Base-by-base conservation (phyloP, 30 jellyfish, hydroid and myxozoan genomes). In the Cassiopea andromeda region DNA sequence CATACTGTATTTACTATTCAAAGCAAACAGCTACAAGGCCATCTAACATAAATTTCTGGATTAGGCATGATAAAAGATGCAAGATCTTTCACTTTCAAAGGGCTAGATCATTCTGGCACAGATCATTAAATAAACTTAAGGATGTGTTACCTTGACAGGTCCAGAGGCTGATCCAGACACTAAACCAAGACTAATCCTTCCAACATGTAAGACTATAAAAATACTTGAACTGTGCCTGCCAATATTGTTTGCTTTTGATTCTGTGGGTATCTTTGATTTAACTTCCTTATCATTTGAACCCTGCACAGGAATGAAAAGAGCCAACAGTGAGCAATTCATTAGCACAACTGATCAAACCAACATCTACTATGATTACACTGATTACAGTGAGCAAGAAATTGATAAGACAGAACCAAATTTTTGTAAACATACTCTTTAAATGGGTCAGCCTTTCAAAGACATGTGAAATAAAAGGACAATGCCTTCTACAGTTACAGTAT, bases 161-260 rank as follows among this genome's bases (percentile, higher is more conserved):
- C 84, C 64, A 45, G 93, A 69, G 4, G 98, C 98, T 46, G 92
- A 96, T 43, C 98, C 97, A 27, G 89, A 67, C 19, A 61, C 17
- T n/a, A 18, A 57, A 48, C 97, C 97, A 61, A 90, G 48, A 14
- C 72, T 84, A 1, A 93, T 82, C 44, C 48, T 70, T 80, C 90
- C 91, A 38, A 82, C 98, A 72, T 93, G 98, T 13, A 93, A 85
- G 44, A 93, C 87, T 60, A 93, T 89, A 69, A 93, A 93, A 47
- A 93, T n/a, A 44, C 49, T 43, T 12, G 79, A 18, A 54, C 79
- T 43, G n/a, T 70, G 79, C 15, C 38, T 6, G 38, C 15, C 16
- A 15, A 2, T 70, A 6, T 9, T 64, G 7, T 6, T 10, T 54
- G 64, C 64, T 54, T 54, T 54, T 54, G 12, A 54, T 54, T 6